These are phyloP conservation scores for Eumaeus atala DNA, from an alignment of 1,140 invertebrate genomes.

Conservation along the genomic window DNA sequence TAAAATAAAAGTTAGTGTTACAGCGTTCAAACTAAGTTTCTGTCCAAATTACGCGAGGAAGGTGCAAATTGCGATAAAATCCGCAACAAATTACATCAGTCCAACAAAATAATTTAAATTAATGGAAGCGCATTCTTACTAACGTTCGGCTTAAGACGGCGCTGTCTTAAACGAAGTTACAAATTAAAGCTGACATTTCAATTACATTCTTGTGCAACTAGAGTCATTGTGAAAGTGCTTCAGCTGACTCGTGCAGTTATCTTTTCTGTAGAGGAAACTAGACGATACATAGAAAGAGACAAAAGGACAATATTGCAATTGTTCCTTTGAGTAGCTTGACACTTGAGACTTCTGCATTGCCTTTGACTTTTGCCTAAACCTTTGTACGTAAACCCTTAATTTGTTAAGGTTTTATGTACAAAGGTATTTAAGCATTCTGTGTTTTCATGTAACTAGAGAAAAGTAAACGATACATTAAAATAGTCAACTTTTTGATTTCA, in stretches of 20 bases:
- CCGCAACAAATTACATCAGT: slow-evolving; percentile 47
- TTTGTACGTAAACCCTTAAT: no score
- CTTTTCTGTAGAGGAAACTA: slow-evolving; percentile 18
- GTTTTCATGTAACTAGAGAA: no score
- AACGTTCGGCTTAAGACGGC: slow-evolving; percentile 34
- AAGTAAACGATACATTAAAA: no score
- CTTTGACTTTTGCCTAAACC: no score
- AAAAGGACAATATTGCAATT: no score
- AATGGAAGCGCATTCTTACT: slow-evolving; percentile 56
- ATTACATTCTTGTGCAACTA: slow-evolving; percentile 71
- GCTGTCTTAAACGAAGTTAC: slow-evolving; percentile 54
- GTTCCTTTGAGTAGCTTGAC: neutral
- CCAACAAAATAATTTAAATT: slow-evolving; percentile 61
- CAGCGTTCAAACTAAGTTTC: no score
- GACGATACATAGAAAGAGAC: neutral
- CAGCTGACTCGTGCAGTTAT: slow-evolving; percentile 17
- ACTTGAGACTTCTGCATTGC: neutral
- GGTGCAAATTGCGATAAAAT: slow-evolving; percentile 46
- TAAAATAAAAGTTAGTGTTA: no score
- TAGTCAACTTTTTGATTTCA: no score
- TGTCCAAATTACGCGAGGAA: slow-evolving; percentile 6
- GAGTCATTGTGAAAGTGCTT: slow-evolving; percentile 41
- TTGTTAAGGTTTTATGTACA: no score
- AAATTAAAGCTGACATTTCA: slow-evolving; percentile 69
- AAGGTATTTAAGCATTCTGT: no score